phyloP scores from a whole-genome alignment of 1,140 invertebrate genomes.

The Aphidius gifuensis region DNA sequence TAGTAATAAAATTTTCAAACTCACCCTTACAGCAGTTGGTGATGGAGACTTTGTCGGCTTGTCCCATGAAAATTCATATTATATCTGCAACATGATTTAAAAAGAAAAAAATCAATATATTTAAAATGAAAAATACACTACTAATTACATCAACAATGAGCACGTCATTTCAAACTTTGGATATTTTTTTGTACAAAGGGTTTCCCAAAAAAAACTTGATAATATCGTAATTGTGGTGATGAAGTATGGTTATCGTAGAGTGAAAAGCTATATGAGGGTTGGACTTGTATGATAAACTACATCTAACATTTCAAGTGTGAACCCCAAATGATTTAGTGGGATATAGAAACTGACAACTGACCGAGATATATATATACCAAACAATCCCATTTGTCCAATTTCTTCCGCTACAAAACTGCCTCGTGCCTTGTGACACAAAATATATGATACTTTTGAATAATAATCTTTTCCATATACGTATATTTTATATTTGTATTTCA shows the following conservation, averaged over 20 bases:
- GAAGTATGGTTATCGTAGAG: constrained; percentile 38
- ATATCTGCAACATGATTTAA: too few species aligned
- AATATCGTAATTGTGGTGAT: constrained; percentile 8
- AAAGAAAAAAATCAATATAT: too few species aligned
- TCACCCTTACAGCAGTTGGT: too few species aligned
- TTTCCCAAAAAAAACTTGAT: constrained; percentile 1
- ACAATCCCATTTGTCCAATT: constrained; percentile 51
- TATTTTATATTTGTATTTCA: too few species aligned
- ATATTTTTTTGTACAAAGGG: too few species aligned
- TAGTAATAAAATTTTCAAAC: too few species aligned
- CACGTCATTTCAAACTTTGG: too few species aligned
- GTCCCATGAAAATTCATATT: too few species aligned
- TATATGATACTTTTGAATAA: constrained; percentile 36
- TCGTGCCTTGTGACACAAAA: constrained; percentile 30
- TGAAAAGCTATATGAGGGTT: constrained; percentile 27
- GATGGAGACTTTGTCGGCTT: too few species aligned
- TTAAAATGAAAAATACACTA: too few species aligned
- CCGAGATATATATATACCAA: constrained; percentile 51
- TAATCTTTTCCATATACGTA: constrained; percentile 31
- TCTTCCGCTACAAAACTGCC: constrained; percentile 51
- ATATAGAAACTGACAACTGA: constrained; percentile 48
- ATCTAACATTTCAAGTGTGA: constrained; percentile 19
- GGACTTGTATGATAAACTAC: constrained; percentile 10
- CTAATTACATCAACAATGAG: too few species aligned
- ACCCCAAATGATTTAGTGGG: constrained; percentile 47